Conservation (phyloP, 2,113 vertebrate species). For the Nannospalax galili region DNA sequence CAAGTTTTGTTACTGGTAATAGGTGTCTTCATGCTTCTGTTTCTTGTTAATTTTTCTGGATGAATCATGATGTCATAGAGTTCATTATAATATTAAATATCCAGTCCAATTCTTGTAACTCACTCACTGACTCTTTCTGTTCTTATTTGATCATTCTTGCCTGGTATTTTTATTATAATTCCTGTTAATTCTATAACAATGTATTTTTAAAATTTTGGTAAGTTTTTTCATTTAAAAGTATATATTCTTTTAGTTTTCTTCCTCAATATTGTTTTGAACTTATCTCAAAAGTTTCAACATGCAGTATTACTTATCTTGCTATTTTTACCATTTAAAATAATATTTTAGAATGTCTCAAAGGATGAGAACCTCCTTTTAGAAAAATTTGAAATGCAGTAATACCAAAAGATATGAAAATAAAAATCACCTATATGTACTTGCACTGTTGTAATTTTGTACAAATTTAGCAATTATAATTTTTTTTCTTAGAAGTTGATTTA, state of each 20-base stretch:
- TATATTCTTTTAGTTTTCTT: neutral
- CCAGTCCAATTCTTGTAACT: neutral
- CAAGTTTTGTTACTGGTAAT: neutral
- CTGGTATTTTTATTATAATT: neutral
- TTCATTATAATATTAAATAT: neutral
- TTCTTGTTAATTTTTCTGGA: neutral
- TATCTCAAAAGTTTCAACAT: neutral
- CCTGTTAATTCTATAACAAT: too few species aligned
- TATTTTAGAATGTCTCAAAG: neutral
- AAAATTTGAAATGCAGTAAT: too few species aligned
- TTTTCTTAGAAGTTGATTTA: neutral
- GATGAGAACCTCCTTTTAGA: neutral
- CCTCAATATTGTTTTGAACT: neutral
- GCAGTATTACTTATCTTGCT: neutral
- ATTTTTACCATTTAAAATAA: neutral
- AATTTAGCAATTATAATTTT: neutral
- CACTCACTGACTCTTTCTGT: neutral
- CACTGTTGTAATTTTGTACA: neutral
- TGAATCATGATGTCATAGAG: neutral
- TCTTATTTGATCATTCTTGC: neutral
- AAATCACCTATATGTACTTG: neutral
- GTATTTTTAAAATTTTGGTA: neutral
- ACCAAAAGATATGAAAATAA: neutral
- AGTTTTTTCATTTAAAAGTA: neutral
- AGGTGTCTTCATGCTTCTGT: neutral